Base-by-base conservation (phyloP, 2,113 vertebrate species). In the Passer domesticus region DNA sequence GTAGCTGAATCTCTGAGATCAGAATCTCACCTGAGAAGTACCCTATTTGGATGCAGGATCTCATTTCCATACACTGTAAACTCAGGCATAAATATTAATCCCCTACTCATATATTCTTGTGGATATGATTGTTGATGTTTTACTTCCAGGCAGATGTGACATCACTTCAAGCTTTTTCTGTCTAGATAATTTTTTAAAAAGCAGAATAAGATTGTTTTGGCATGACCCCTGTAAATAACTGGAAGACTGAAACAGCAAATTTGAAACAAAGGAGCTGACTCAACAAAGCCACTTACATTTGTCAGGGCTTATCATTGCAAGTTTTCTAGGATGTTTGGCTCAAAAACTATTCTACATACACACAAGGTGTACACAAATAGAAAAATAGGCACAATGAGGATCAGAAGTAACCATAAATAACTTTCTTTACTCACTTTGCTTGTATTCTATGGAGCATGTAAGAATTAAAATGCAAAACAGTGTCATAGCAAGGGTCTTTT, bases 171-270 rank as follows among this genome's bases (percentile, higher is more conserved):
- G 37, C 33, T 28, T 95, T 85, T 78, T 94, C 78, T 68, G 44
- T 83, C 90, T 75, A 89, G 15, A 89, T 63, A 84, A 67, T 11
- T 67, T 87, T 58, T 23, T 11, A 55, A 80, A 72, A 74, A 55
- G 6, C 5, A 76, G 44, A 82, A 82, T 74, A 21, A 91, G 30
- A 75, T 78, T 22, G 37, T 74, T 85, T 88, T 93, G 17, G 11
- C 0, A 0, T 63, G 53, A 49, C 59, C 80, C 88, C 85, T 90
- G 55, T 60, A 63, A 93, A 75, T 3, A 17, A 93, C 67, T 95
- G 49, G 15, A 46, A 79, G 64, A 68, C 84, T 94, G 69, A 96
- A 96, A 94, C 41, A 68, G 82, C 66, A 89, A 76, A 72, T 53
- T 55, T 63, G 75, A 33, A 78, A 35, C 33, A 93, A 88, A 77